Evolutionary conservation across 2,888 invertebrate genomes (phyloP).

Genomic region (Drosophila aldrichi): DNA sequence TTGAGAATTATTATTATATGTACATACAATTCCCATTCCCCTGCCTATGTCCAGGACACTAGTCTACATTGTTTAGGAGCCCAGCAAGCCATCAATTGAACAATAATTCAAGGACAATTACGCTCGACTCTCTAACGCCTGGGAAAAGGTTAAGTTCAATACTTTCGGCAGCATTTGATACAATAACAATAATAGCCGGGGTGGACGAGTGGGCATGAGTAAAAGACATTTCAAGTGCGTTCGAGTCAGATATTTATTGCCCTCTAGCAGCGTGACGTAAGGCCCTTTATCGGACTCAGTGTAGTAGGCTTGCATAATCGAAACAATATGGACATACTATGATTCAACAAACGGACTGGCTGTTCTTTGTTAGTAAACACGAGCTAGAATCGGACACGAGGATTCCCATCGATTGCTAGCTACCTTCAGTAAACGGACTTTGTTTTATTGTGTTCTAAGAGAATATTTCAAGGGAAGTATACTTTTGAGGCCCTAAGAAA

Average conservation of each 20-base stretch:
- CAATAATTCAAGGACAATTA: conserved; percentile 6
- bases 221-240: conserved; percentile 44
- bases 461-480: neutral
- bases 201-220: conserved; percentile 15
- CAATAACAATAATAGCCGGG: neutral
- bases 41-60: neutral
- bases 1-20: neutral
- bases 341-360: neutral
- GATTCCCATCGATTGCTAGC: too few species aligned
- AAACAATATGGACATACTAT: neutral
- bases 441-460: neutral
- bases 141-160: neutral
- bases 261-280: conserved; percentile 19
- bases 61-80: conserved; percentile 1
- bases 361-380: neutral
- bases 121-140: neutral
- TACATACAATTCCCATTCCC: neutral
- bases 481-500: neutral
- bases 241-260: conserved; percentile 11
- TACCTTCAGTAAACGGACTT: neutral
- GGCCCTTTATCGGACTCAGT: neutral
- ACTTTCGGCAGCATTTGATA: neutral
- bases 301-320: neutral
- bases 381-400: neutral
- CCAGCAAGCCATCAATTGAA: conserved; percentile 2